phyloP scores from a whole-genome alignment of 2,113 vertebrate genomes.

The Leptobrachium leishanense region DNA sequence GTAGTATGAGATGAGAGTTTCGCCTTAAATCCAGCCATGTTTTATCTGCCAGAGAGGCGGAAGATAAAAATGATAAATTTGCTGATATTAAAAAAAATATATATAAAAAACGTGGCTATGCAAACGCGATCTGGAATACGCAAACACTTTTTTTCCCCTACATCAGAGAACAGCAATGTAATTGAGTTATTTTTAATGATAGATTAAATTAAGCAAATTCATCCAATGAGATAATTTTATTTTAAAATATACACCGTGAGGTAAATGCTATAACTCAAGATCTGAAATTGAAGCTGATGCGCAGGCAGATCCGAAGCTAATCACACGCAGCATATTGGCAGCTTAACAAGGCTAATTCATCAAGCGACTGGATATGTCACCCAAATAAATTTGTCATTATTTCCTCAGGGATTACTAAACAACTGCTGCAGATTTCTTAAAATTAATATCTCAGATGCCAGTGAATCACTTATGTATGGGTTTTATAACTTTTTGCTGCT shows the following conservation, averaged over 20 bases:
- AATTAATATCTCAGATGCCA: neutral
- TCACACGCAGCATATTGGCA: constrained; percentile 25
- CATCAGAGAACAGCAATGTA: neutral
- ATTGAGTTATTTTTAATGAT: neutral
- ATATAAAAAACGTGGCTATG: no score
- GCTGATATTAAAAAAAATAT: no score
- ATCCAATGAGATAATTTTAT: neutral
- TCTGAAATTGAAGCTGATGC: neutral
- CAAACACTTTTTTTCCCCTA: no score
- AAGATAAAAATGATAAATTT: no score
- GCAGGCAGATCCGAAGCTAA: neutral
- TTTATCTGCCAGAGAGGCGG: no score
- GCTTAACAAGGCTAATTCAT: constrained; percentile 29
- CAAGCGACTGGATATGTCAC: constrained; percentile 19
- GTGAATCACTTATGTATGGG: constrained; percentile 19
- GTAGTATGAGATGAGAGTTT: no score
- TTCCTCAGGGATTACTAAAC: constrained; percentile 16
- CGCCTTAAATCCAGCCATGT: no score
- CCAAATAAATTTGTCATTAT: constrained; percentile 36
- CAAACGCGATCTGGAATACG: no score
- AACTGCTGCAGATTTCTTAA: constrained; percentile 12
- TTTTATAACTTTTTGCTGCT: neutral
- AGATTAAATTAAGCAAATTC: neutral
- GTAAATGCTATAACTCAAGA: neutral
- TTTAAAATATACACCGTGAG: neutral